Evolutionary conservation across 2,797 vertebrate genomes (phyloP).

Genomic region (Sebastes wilsoni): DNA sequence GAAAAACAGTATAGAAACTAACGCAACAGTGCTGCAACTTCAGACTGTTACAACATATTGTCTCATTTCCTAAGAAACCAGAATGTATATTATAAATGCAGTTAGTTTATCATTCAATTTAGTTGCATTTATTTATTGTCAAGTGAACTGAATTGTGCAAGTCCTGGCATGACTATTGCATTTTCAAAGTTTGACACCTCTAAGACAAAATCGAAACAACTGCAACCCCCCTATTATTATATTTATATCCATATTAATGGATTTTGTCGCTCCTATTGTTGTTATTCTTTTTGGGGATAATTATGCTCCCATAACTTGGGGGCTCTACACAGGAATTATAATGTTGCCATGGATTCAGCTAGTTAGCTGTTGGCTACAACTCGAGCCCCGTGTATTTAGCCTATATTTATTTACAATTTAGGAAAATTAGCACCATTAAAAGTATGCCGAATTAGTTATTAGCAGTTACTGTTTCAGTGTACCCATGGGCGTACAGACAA

Average conservation of each 20-base stretch:
- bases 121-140: background rate
- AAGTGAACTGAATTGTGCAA: background rate
- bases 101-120: background rate
- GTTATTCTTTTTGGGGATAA: background rate
- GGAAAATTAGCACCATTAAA: background rate
- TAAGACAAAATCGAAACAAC: too few relatives aligned
- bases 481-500: background rate
- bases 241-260: background rate
- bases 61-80: background rate
- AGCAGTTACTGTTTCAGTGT: background rate
- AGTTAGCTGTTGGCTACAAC: too few relatives aligned
- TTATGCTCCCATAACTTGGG: background rate
- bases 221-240: background rate
- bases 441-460: background rate
- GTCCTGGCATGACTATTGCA: background rate
- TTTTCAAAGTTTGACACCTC: background rate
- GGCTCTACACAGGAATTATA: background rate
- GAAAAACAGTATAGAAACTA: constrained; percentile 12
- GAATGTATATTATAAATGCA: background rate
- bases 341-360: background rate
- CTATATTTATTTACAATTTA: background rate
- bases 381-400: background rate
- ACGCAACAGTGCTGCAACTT: background rate
- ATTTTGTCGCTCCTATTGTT: background rate
- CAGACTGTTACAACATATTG: background rate